Base-by-base conservation (phyloP, 2,888 invertebrate genomes). In the Melikaiella ostensackeni region DNA sequence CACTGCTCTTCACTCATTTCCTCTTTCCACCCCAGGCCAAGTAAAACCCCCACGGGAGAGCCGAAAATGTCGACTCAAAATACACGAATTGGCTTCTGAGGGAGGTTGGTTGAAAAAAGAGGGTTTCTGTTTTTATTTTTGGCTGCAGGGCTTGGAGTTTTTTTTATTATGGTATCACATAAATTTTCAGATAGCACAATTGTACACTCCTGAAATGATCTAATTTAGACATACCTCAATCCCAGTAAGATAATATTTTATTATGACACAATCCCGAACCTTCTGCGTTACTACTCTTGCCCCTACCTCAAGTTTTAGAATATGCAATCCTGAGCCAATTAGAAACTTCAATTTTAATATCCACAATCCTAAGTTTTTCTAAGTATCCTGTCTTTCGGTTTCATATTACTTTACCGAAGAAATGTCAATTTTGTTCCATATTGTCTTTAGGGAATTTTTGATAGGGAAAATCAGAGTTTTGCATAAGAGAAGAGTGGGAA, bases 1-100 rank as follows among this genome's bases (percentile, higher is more conserved):
- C 80, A 64, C 64, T 76, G 74, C 77, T 81, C 81, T 80, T 84
- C 82, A 78, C 85, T 83, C 83, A 76, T 57, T 79, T 82, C 78
- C 81, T 80, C 81, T 81, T 84, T 84, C 80, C 80, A 80, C 82
- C 83, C 80, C 78, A 73, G 78, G 80, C 81, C 63, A 74, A 76
- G 80, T 77, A 73, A 79, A 78, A 77, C 80, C 82, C 83, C 83
- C 84, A 77, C 77, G 75, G 82, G 81, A 80, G 38, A 66, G 7
- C 46, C 30, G 19, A 66, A 46, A 74, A 57, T 74, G 35, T 59
- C 33, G 24, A n/a, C 74, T 35, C 30, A 55, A 59, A 74, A 55
- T 74, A 33, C 21, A 33, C 16, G 55, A 74, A 46, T 74, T 35
- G 55, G 13, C 21, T 73, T 73, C 19, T 46, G 35, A 46, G 55